Evolutionary conservation across 1,140 invertebrate genomes (phyloP).

Genomic region (Lerema accius): DNA sequence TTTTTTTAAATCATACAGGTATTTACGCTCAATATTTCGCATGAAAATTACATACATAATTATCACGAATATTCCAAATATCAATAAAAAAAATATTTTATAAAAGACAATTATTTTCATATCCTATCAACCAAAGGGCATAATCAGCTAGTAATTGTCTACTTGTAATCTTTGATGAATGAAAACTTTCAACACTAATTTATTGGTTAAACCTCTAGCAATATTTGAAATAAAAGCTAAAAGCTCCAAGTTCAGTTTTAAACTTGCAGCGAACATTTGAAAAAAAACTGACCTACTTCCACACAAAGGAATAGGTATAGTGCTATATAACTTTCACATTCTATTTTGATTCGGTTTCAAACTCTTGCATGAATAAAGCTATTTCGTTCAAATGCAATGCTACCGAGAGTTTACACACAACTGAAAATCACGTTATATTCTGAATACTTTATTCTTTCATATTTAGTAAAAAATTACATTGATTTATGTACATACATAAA

Average conservation of each 20-base stretch:
- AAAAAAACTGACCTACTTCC: constrained; percentile 30
- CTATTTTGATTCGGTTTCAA: constrained; percentile 14
- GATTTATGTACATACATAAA: constrained; percentile 74
- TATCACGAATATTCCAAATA: too few relatives aligned
- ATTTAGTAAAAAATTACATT: constrained; percentile 80
- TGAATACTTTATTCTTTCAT: constrained; percentile 75
- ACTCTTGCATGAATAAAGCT: constrained; percentile 19
- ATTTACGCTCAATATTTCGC: too few relatives aligned
- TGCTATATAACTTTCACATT: constrained; percentile 35
- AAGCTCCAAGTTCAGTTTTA: constrained; percentile 13
- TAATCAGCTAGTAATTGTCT: too few relatives aligned
- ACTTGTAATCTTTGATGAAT: not conserved
- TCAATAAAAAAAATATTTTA: too few relatives aligned
- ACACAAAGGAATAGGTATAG: constrained; percentile 28
- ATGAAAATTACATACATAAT: too few relatives aligned
- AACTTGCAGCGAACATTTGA: constrained; percentile 14
- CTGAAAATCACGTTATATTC: constrained; percentile 52
- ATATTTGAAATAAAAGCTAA: not conserved
- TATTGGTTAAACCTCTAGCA: not conserved
- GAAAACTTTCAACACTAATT: not conserved
- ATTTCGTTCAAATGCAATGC: constrained; percentile 7
- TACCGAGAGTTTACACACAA: constrained; percentile 22
- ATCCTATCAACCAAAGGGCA: too few relatives aligned
- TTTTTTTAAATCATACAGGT: too few relatives aligned
- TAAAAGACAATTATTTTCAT: too few relatives aligned